These are phyloP conservation scores for Umimayanthus kanabou DNA, from an alignment of 92 coral and sea anemone species.

Conservation along the genomic window DNA sequence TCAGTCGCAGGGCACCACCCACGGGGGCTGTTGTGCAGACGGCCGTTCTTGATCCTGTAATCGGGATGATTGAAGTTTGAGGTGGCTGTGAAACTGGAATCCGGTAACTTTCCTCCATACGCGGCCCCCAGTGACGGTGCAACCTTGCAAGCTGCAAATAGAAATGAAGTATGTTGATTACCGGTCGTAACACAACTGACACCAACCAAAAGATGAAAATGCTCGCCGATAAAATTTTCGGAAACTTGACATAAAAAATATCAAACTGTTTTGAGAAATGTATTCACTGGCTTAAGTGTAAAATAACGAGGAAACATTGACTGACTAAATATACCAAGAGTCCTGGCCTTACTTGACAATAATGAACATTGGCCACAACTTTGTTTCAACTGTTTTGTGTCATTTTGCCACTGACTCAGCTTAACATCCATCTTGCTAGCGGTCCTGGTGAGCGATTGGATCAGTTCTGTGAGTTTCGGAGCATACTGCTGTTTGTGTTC, in stretches of 20 bases:
- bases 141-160: not conserved
- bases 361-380: not conserved
- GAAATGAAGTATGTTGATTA: not conserved
- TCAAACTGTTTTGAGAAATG: too few relatives aligned
- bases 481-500: not conserved
- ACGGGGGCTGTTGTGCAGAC: not conserved
- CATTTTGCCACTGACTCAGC: not conserved
- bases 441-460: not conserved
- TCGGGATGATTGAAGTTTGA: not conserved
- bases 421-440: not conserved
- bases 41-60: not conserved
- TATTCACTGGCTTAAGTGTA: not conserved
- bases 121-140: constrained; percentile 1
- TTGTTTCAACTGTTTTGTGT: not conserved
- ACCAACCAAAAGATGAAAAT: not conserved
- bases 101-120: not conserved
- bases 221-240: too few relatives aligned
- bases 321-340: not conserved
- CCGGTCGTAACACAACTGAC: not conserved
- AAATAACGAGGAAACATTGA: not conserved
- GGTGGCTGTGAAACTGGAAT: not conserved
- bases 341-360: not conserved
- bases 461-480: not conserved
- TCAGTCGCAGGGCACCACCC: not conserved
- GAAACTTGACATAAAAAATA: too few relatives aligned